Conservation (phyloP, 1,140 invertebrate species). For the Stratiolaelaps scimitus region DNA sequence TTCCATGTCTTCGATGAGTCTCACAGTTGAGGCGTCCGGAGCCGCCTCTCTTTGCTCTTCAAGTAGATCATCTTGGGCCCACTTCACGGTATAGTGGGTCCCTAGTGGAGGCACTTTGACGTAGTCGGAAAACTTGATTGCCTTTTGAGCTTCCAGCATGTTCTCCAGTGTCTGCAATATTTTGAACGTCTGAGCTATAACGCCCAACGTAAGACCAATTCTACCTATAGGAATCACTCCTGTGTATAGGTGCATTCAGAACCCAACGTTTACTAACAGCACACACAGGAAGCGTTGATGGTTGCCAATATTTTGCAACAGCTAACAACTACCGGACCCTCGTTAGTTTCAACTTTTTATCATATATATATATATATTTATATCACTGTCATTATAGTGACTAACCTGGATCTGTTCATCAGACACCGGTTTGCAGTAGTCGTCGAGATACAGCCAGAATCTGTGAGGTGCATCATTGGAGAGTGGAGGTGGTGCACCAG, state of each 20-base stretch:
- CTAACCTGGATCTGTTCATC: constrained; percentile 61
- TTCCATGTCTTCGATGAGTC: constrained; percentile 31
- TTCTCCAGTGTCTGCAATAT: constrained; percentile 52
- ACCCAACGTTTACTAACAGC: no score
- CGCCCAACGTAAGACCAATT: no score
- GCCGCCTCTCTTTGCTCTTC: constrained; percentile 57
- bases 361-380: no score
- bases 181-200: no score
- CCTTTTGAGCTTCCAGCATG: constrained; percentile 57
- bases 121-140: constrained; percentile 47
- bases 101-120: constrained; percentile 68
- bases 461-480: constrained; percentile 86
- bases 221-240: no score
- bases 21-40: constrained; percentile 22
- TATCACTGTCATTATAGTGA: background rate
- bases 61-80: constrained; percentile 70
- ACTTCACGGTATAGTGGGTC: constrained; percentile 70
- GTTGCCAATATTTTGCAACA: no score
- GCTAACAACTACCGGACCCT: no score
- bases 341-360: no score
- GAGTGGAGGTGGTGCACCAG: constrained; percentile 41
- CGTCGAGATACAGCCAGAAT: constrained; percentile 87
- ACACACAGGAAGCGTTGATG: no score
- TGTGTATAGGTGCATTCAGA: no score
- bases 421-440: constrained; percentile 75